These are phyloP conservation scores for Penaeus vannamei DNA, from an alignment of 1,140 invertebrate genomes.

Conservation along the genomic window DNA sequence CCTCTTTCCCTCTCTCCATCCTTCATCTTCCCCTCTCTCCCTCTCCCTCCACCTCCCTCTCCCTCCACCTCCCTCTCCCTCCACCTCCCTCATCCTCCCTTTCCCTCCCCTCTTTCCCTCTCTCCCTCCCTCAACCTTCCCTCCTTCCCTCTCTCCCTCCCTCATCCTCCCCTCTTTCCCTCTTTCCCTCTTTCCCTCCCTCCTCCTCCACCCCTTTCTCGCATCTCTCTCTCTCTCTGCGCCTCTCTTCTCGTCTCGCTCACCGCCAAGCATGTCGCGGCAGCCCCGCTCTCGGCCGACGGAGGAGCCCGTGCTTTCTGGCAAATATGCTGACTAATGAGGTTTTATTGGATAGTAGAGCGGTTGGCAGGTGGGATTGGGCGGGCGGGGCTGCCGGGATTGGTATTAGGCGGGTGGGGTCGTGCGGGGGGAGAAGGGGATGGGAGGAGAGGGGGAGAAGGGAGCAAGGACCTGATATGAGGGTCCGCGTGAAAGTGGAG, in stretches of 20 bases:
- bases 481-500: background rate
- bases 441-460: background rate
- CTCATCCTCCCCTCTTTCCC: no score
- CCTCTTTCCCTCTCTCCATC: no score
- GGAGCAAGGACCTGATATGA: background rate
- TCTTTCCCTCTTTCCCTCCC: background rate
- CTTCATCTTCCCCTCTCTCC: no score
- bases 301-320: background rate
- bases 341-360: background rate
- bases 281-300: background rate
- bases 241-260: background rate
- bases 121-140: background rate
- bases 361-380: background rate
- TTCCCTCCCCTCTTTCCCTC: background rate
- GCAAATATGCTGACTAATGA: background rate
- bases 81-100: background rate
- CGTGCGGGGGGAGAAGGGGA: background rate
- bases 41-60: no score
- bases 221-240: background rate
- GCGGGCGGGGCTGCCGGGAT: background rate
- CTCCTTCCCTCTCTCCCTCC: no score
- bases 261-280: background rate
- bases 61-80: constrained; percentile 18
- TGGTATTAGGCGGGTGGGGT: background rate
- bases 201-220: background rate